A percentile compares a stretch with the other conserved stretches of the same genome.
Evolutionary conservation across 2,113 vertebrate species (phyloP).

Genomic region (Crypturellus undulatus): DNA sequence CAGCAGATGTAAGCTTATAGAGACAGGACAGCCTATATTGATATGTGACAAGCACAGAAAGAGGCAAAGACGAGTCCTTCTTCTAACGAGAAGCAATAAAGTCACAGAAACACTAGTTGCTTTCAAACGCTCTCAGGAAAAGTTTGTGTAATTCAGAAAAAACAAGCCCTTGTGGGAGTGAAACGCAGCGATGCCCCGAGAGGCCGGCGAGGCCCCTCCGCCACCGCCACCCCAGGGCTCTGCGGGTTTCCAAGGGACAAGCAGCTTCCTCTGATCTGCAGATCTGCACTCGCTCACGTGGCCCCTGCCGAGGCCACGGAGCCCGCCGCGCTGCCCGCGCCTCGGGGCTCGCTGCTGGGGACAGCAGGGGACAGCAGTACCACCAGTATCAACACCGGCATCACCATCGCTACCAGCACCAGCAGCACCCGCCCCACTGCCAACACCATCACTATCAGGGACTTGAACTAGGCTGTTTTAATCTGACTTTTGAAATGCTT

Average conservation of each 20-base stretch:
- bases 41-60: background rate
- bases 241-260: background rate
- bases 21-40: background rate
- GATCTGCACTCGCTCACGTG: rapidly evolving
- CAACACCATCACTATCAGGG: too few species aligned
- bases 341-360: too few species aligned
- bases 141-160: rapidly evolving
- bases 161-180: rapidly evolving
- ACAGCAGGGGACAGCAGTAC: too few species aligned
- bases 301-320: too few species aligned
- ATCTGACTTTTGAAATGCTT: background rate
- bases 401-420: too few species aligned
- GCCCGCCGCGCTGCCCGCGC: background rate
- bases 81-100: background rate
- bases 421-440: too few species aligned
- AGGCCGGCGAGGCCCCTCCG: background rate
- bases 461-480: background rate
- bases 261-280: rapidly evolving
- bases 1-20: background rate
- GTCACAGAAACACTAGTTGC: background rate
- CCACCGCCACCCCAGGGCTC: background rate
- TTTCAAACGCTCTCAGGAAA: rapidly evolving
- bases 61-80: rapidly evolving
- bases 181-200: background rate
- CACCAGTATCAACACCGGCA: too few species aligned